Percentiles rank a stretch among this genome's conserved stretches.
phyloP scores from a whole-genome alignment of 2,113 vertebrate genomes.

The Panthera leo region DNA sequence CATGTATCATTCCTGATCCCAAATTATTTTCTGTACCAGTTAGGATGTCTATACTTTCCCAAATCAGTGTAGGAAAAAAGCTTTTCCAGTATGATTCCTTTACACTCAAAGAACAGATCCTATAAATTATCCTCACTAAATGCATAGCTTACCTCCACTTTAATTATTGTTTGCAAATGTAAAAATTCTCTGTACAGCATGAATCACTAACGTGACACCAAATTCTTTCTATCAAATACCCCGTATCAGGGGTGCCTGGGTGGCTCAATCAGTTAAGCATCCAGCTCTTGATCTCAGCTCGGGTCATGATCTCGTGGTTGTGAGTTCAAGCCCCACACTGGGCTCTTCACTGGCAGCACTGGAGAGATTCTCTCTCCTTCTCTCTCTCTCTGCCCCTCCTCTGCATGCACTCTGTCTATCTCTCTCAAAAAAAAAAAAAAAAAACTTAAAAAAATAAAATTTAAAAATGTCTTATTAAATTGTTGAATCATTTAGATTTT shows the following conservation, averaged over 20 bases:
- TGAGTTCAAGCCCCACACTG: too few relatives aligned
- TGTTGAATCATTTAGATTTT: background rate
- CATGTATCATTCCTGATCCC: background rate
- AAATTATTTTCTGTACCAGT: background rate
- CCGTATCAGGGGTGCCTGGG: background rate
- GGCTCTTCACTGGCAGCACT: too few relatives aligned
- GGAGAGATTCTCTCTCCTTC: too few relatives aligned
- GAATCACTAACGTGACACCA: background rate
- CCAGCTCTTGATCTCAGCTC: too few relatives aligned
- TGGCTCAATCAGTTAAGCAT: too few relatives aligned
- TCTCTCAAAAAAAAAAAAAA: too few relatives aligned
- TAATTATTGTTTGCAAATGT: background rate
- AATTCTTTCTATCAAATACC: background rate
- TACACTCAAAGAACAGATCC: background rate
- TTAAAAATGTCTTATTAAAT: background rate
- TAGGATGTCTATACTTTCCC: background rate
- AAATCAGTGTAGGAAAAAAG: background rate
- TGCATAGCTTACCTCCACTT: accelerated
- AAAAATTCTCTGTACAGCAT: background rate
- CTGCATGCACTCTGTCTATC: too few relatives aligned
- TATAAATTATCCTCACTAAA: background rate
- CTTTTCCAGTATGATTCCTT: background rate
- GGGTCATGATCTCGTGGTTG: too few relatives aligned
- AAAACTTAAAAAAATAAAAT: too few relatives aligned
- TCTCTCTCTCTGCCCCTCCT: too few relatives aligned